These are phyloP conservation scores for Melinopterus prodromus DNA, from an alignment of 2,888 invertebrate species.

Conservation along the genomic window DNA sequence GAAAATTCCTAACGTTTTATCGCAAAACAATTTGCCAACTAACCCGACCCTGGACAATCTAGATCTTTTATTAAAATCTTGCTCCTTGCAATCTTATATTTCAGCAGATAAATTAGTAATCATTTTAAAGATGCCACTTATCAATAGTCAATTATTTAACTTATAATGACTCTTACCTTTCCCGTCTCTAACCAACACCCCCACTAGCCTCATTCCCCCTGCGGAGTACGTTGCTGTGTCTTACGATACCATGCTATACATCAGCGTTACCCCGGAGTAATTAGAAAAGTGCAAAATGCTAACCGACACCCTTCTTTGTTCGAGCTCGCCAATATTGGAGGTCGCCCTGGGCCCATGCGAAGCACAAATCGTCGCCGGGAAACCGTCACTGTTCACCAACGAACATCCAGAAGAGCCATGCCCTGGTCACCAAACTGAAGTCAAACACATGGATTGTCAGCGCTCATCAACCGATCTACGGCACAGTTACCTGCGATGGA, in stretches of 20 bases:
- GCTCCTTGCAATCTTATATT: background rate
- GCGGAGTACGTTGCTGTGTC: background rate
- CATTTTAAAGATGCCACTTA: background rate
- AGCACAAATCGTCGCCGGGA: background rate
- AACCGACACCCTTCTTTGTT: conserved; percentile 4
- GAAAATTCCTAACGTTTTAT: background rate
- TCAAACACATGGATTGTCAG: background rate
- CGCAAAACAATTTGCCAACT: background rate
- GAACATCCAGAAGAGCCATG: background rate
- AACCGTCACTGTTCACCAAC: background rate
- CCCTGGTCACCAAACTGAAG: background rate
- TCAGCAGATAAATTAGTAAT: background rate
- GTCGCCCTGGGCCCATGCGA: background rate
- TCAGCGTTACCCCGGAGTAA: background rate
- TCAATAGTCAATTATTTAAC: background rate
- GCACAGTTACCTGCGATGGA: background rate
- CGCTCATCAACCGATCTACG: background rate
- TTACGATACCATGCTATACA: background rate
- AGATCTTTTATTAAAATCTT: background rate
- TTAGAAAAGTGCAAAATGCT: background rate
- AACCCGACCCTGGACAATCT: background rate
- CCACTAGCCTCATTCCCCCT: background rate
- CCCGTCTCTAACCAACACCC: background rate
- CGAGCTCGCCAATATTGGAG: background rate
- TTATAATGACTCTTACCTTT: background rate